Evolutionary conservation across 2,888 invertebrate genomes (phyloP), one percentile per base, ranked within the genome.

Genomic region (Agelastica alni): DNA sequence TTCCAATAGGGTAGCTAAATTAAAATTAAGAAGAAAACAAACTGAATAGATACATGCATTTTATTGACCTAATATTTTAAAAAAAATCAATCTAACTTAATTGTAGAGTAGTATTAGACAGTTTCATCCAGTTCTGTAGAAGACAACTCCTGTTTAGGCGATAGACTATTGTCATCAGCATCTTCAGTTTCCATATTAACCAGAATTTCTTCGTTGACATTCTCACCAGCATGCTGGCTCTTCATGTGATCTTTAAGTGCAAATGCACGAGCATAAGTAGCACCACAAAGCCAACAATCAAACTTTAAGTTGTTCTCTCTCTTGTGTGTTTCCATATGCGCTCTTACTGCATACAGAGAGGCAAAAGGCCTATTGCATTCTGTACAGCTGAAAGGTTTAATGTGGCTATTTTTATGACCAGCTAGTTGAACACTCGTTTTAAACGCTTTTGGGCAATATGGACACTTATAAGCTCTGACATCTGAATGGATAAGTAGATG

Each of bases 321-420:
- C 59, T 83, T 80, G 70, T 90, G 89, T 0, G 87, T 87, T 66
- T 87, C 85, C 77, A 88, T 88, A 70, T 91, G 91, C 1, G 85
- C 82, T 41, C 88, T 83, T 0, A 89, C 89, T 0, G 89, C 87
- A 70, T 89, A 91, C 13, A 90, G 73, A 0, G 89, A 88, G 2
- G 90, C 86, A 70, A 91, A 91, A 0, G 89, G 89, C 46, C 91
- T 80, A 71, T 86, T 87, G 69, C 91, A 91, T 63, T 87, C 85
- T 5, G 84, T 85, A 64, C 91, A 91, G 1, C 85, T 83, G 69
- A 89, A 91, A 0, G 91, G 91, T 70, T 91, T 91, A 0, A 86
- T 89, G 65, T 91, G 91, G 5, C 87, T 63, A 70, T 91, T 91
- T 73, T 86, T 89, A 63, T 91, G 91, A 0, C 89, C 89, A 1